Percentiles rank a stretch among this genome's conserved stretches.
Conservation (phyloP, 2,797 vertebrate species). For the Pipistrellus pipistrellus region DNA sequence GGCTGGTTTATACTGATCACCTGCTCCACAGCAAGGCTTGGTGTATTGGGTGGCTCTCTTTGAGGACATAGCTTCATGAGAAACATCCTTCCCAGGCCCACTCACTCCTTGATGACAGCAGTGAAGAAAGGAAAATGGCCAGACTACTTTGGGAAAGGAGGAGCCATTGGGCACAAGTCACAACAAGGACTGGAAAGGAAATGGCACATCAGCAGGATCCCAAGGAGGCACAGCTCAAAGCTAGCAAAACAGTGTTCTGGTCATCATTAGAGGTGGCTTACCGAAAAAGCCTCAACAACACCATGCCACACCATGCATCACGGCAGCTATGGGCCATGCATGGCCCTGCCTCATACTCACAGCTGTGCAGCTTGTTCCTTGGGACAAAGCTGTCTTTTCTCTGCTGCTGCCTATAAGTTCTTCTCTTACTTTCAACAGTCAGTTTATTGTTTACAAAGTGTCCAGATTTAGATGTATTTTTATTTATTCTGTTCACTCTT, state of each 20-base stretch:
- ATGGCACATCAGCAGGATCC: neutral
- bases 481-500: constrained; percentile 17
- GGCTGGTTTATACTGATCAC: neutral
- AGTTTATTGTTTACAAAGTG: neutral
- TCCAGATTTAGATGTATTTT: constrained; percentile 13
- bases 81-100: neutral
- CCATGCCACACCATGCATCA: neutral
- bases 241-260: neutral
- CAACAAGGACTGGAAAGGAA: neutral
- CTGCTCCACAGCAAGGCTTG: neutral
- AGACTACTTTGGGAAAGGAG: neutral
- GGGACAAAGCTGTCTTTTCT: neutral
- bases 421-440: neutral
- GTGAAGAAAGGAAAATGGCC: constrained; percentile 12
- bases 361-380: neutral
- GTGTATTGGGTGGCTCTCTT: neutral
- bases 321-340: neutral
- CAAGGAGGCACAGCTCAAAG: neutral
- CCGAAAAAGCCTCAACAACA: neutral
- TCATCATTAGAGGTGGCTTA: neutral
- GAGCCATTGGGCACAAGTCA: neutral
- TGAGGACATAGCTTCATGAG: neutral
- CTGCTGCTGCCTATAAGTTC: neutral
- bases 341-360: neutral
- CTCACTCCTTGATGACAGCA: neutral